A percentile compares a stretch with the other conserved stretches of the same genome.
Conservation (phyloP, 2,113 vertebrate species). For the Eira barbara region DNA sequence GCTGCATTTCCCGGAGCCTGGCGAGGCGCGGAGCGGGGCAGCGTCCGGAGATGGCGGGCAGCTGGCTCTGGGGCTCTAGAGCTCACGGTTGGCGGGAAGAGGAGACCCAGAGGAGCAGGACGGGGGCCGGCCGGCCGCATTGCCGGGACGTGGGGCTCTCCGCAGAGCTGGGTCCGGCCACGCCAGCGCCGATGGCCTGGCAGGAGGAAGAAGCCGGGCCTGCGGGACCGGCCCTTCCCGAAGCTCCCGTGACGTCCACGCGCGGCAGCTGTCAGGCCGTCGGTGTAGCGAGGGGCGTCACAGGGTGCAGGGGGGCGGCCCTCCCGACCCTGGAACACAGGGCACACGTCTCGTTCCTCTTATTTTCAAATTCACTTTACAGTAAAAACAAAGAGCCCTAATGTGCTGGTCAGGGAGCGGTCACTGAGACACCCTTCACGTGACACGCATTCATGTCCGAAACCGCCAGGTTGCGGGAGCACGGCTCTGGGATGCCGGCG, state of each 20-base stretch:
- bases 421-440: background rate
- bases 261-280: too few species aligned
- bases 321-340: background rate
- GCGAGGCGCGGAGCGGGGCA: too few species aligned
- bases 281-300: background rate
- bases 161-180: too few species aligned
- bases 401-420: background rate
- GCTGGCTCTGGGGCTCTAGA: background rate
- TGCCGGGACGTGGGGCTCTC: background rate
- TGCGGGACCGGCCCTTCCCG: background rate
- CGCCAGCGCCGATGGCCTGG: too few species aligned
- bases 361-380: background rate
- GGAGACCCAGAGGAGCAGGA: too few species aligned
- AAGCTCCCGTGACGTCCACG: background rate
- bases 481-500: rapidly evolving
- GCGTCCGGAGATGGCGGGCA: too few species aligned
- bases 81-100: background rate
- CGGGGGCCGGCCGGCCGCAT: too few species aligned
- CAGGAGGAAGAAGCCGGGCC: too few species aligned
- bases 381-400: background rate
- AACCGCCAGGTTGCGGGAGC: too few species aligned
- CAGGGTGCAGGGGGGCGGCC: background rate
- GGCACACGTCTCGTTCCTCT: background rate
- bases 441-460: rapidly evolving
- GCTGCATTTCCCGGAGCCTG: rapidly evolving